phyloP scores from a whole-genome alignment of 1,140 invertebrate genomes.

The Potamilus streckersoni region DNA sequence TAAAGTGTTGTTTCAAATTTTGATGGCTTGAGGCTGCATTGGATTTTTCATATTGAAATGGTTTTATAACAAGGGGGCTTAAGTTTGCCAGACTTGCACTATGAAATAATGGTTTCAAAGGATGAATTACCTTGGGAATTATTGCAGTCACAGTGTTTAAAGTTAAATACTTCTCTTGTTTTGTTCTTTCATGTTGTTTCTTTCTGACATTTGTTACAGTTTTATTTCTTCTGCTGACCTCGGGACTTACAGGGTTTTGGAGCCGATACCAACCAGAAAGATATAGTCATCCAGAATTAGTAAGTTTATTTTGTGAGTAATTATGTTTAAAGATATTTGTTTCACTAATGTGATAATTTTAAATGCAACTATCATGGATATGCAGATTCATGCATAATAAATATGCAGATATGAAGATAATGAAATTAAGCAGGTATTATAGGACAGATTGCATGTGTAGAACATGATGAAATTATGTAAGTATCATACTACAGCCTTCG shows the following conservation, averaged over 20 bases:
- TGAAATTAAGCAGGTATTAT: conserved; percentile 17
- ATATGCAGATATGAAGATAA: neutral
- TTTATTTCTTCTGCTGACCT: conserved; percentile 35
- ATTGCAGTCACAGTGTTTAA: too few relatives aligned
- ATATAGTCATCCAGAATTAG: conserved; percentile 31
- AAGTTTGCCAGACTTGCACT: too few relatives aligned
- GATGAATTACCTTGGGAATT: too few relatives aligned
- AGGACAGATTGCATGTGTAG: neutral
- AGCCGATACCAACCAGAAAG: conserved; percentile 30
- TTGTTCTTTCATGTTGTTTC: neutral
- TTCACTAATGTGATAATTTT: neutral
- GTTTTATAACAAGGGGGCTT: too few relatives aligned
- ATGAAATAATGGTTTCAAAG: too few relatives aligned
- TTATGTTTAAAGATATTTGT: neutral
- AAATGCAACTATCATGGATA: neutral
- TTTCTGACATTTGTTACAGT: conserved; percentile 34
- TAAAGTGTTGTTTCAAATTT: too few relatives aligned
- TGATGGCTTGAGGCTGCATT: too few relatives aligned
- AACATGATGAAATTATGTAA: too few relatives aligned
- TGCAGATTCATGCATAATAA: neutral
- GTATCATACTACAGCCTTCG: too few relatives aligned
- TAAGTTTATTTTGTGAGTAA: neutral
- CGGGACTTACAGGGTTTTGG: conserved; percentile 48
- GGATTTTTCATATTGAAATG: too few relatives aligned
- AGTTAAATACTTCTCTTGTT: too few relatives aligned